Conservation (phyloP, 2,113 vertebrate genomes). For the Cariama cristata region DNA sequence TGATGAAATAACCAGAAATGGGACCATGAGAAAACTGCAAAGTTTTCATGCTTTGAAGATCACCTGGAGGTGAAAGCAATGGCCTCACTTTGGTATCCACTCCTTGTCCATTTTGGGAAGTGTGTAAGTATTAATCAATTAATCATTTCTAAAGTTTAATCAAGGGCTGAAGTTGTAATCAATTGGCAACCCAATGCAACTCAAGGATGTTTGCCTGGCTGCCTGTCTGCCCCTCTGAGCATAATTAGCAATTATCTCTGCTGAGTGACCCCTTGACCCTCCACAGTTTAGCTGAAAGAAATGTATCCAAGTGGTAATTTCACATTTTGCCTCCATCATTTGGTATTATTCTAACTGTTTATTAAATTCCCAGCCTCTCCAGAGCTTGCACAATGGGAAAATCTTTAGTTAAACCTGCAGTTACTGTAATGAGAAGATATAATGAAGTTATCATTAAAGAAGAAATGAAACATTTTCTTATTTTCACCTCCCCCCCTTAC, state of each 20-base stretch:
- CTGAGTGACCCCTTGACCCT: constrained; percentile 52
- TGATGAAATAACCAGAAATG: not conserved
- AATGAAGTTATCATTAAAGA: constrained; percentile 44
- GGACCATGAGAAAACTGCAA: not conserved
- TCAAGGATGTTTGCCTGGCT: constrained; percentile 28
- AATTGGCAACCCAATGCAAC: constrained; percentile 19
- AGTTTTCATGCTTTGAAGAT: not conserved
- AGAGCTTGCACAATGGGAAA: constrained; percentile 1
- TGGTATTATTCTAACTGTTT: constrained; percentile 57
- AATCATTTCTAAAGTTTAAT: constrained; percentile 74
- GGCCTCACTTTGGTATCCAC: not conserved
- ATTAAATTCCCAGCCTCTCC: constrained; percentile 43
- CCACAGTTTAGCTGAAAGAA: constrained; percentile 51
- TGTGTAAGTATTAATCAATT: constrained; percentile 53
- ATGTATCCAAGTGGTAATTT: constrained; percentile 61
- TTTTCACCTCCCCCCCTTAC: not conserved
- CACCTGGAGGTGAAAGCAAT: not conserved
- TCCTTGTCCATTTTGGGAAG: not conserved
- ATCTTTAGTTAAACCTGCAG: constrained; percentile 48
- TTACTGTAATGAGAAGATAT: constrained; percentile 59
- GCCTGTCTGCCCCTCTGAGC: constrained; percentile 4
- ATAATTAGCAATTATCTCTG: constrained; percentile 77
- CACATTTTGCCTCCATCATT: constrained; percentile 56
- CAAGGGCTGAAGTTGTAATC: constrained; percentile 50
- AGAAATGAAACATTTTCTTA: not conserved